A percentile compares a stretch with the other conserved stretches of the same genome.
phyloP scores from a whole-genome alignment of 2,113 vertebrate genomes.

The Saguinus midas region DNA sequence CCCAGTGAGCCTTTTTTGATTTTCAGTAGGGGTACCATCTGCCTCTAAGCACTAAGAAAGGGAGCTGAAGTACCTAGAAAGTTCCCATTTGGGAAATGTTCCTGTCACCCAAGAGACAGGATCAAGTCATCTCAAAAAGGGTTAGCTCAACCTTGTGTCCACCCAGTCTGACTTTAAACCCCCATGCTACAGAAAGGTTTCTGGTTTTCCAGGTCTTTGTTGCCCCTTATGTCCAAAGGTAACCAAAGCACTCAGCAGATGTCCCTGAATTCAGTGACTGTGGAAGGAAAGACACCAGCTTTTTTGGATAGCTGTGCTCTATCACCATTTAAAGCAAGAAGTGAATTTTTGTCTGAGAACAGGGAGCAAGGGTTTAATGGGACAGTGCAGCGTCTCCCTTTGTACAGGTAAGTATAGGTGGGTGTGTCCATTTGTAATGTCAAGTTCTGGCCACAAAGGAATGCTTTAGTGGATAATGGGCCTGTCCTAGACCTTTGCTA shows the following conservation, averaged over 20 bases:
- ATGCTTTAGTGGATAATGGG: not conserved
- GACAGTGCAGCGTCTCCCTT: not conserved
- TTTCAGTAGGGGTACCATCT: constrained; percentile 40
- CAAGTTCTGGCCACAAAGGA: not conserved
- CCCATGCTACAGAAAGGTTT: not conserved
- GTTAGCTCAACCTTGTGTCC: not conserved
- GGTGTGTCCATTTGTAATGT: not conserved
- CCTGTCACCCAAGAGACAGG: not conserved
- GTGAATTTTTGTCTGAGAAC: constrained; percentile 46
- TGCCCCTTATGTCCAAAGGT: not conserved
- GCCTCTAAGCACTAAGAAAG: not conserved
- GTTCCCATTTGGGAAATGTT: constrained; percentile 21
- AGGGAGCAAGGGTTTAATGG: not conserved
- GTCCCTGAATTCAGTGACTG: constrained; percentile 13
- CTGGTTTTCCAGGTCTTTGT: constrained; percentile 51
- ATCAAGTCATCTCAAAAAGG: not conserved
- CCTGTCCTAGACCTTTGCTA: not conserved
- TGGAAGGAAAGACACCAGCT: not conserved
- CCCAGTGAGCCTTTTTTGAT: constrained; percentile 37
- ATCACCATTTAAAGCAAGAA: not conserved
- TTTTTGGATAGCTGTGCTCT: constrained; percentile 27
- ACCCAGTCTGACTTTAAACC: not conserved
- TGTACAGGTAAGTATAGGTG: not conserved
- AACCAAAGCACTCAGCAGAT: constrained; percentile 32
- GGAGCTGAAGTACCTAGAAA: constrained; percentile 41